Conservation (phyloP, 2,888 invertebrate genomes). For the Cephalotes varians region DNA sequence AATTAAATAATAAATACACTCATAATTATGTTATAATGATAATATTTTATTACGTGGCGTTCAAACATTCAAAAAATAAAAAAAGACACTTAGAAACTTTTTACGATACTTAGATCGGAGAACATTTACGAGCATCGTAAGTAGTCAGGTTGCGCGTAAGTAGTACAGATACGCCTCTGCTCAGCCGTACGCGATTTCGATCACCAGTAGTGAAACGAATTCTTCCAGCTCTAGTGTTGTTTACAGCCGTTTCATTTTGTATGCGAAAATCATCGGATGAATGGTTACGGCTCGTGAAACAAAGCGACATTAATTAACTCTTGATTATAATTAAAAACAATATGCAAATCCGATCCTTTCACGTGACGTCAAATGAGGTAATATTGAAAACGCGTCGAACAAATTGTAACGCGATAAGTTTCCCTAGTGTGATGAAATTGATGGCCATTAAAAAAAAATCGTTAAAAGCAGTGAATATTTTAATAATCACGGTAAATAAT, state of each 20-base stretch:
- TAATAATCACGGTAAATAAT: not conserved
- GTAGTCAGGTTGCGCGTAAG: not conserved
- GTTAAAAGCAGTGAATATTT: not conserved
- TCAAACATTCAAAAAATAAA: not conserved
- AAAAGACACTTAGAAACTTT: not conserved
- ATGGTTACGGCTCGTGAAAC: not conserved
- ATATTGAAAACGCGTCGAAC: not conserved
- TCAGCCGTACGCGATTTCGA: constrained; percentile 2
- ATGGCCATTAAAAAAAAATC: not conserved
- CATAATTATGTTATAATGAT: not conserved
- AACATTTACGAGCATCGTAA: not conserved
- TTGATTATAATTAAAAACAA: constrained; percentile 19
- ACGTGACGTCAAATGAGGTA: not conserved
- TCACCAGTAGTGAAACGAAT: not conserved
- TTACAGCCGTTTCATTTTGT: not conserved
- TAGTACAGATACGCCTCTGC: constrained; percentile 8
- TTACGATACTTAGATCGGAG: not conserved
- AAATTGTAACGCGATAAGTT: not conserved
- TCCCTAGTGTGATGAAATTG: not conserved
- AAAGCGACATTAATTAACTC: not conserved
- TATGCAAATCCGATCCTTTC: not conserved
- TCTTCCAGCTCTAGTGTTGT: not conserved
- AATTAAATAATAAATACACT: constrained; percentile 10
- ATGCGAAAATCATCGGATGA: not conserved
- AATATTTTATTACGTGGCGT: too few species aligned